Conservation (phyloP, 30 jellyfish, hydroid and myxozoan species). For the Cassiopea xamachana region DNA sequence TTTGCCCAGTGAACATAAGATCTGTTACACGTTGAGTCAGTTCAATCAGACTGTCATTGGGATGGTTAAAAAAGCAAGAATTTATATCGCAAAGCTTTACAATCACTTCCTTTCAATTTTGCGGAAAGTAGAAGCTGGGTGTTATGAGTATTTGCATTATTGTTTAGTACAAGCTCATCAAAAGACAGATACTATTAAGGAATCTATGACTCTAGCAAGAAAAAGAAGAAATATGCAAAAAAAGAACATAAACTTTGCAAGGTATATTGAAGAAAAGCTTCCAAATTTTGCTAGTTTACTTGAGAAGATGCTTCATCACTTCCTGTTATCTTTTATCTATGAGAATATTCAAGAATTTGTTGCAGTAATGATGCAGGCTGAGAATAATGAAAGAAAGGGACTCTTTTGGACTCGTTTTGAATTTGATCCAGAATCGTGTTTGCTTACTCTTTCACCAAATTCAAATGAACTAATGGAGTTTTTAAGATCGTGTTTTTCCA, state of each 20-base stretch:
- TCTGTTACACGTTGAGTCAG: conserved; percentile 37
- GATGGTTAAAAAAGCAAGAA: conserved; percentile 39
- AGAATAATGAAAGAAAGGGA: conserved; percentile 35
- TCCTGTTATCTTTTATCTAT: conserved; percentile 31
- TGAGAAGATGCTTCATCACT: conserved; percentile 53
- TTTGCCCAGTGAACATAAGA: conserved; percentile 53
- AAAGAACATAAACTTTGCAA: conserved; percentile 63
- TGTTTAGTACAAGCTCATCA: conserved; percentile 60
- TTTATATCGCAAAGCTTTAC: conserved; percentile 39
- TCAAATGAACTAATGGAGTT: conserved; percentile 29
- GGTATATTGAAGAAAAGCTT: conserved; percentile 33
- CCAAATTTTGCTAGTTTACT: conserved; percentile 50
- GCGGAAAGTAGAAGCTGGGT: conserved; percentile 51
- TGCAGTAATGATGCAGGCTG: conserved; percentile 26
- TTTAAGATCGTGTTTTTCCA: conserved; percentile 5
- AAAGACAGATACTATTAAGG: conserved; percentile 70
- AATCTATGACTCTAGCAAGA: conserved; percentile 81
- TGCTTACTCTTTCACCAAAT: conserved; percentile 50
- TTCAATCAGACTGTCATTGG: conserved; percentile 23
- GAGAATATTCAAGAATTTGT: conserved; percentile 43
- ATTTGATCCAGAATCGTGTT: conserved; percentile 33
- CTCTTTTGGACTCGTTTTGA: conserved; percentile 39
- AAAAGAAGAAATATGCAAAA: conserved; percentile 58
- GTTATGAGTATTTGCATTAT: conserved; percentile 59
- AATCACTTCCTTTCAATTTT: conserved; percentile 56